Evolutionary conservation across 2,797 vertebrate genomes (phyloP).

Genomic region (Sitta carolinensis): DNA sequence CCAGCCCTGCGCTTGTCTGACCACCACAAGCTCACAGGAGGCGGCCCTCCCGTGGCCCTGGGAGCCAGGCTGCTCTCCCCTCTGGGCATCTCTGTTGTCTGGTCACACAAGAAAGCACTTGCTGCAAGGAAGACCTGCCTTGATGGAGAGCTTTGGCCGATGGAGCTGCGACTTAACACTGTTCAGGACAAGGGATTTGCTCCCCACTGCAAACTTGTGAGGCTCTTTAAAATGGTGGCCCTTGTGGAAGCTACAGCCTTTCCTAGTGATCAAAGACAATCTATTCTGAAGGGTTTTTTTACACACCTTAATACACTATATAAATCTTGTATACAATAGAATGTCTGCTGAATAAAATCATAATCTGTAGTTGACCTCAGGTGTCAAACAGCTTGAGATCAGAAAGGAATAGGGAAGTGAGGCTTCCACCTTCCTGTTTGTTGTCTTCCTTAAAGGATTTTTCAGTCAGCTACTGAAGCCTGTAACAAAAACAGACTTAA

Average conservation of each 20-base stretch:
- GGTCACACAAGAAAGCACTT: not conserved
- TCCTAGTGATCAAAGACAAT: not conserved
- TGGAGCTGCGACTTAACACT: not conserved
- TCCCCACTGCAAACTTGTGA: not conserved
- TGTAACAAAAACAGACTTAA: constrained; percentile 21
- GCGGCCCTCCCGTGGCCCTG: not conserved
- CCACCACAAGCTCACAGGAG: not conserved
- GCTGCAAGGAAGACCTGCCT: not conserved
- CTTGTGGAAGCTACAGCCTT: not conserved
- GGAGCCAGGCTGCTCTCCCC: not conserved
- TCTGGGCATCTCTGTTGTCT: not conserved
- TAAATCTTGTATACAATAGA: not conserved
- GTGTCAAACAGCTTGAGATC: not conserved
- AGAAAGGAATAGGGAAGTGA: not conserved
- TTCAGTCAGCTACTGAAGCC: constrained; percentile 15
- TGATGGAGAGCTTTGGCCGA: not conserved
- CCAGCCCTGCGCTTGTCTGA: not conserved
- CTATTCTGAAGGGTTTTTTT: not conserved
- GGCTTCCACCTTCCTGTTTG: not conserved
- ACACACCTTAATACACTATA: not conserved
- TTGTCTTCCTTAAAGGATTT: not conserved
- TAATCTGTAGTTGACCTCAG: not conserved
- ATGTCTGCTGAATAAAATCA: not conserved
- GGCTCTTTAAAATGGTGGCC: not conserved
- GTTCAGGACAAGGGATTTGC: not conserved